Evolutionary conservation across 2,113 vertebrate species (phyloP), one percentile per base, ranked within the genome.

Genomic region (Eurypyga helias): DNA sequence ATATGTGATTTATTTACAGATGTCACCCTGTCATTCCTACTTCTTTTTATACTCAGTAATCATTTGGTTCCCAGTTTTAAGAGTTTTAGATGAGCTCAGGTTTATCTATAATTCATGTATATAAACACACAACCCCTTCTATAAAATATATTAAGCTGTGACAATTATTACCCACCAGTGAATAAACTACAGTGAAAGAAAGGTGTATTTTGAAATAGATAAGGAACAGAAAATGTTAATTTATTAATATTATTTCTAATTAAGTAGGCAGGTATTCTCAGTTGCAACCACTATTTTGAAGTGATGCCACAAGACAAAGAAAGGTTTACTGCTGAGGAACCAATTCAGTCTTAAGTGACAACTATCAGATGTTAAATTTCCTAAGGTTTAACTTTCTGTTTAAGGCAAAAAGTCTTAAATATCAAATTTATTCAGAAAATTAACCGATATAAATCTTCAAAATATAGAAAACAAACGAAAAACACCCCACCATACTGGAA

Each of bases 41-140:
- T 4, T 70, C 61, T 66, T 70, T 65, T 66, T 65, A 45, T 29
- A 38, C 5, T 29, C 4, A 85, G 8, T 6, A 61, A 17, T 11
- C 54, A 2, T 17, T 85, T 52, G 69, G n/a, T 88, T 83, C 20
- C 5, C 20, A 66, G 5, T 75, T 79, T 92, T 54, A n/a, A 36
- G 18, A 52, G 29, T 75, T 79, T 71, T 41, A 14, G 15, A 58
- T 1, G 1, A 88, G 14, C 7, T 66, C 14, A 62, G 10, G 7
- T 34, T 6, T 28, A 57, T 57, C 8, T 64, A 7, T 55, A 11
- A 23, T 28, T 19, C 2, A 8, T 8, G 3, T 28, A 48, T 21
- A 52, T 3, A 8, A 5, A 43, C 17, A 58, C 5, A 77, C 6
- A 17, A 0, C 0, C 1, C 6, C 13, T 45, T 16, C 15, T 31